These are phyloP conservation scores for Lordiphosa collinella DNA, from an alignment of 1,140 invertebrate genomes.

Conservation along the genomic window DNA sequence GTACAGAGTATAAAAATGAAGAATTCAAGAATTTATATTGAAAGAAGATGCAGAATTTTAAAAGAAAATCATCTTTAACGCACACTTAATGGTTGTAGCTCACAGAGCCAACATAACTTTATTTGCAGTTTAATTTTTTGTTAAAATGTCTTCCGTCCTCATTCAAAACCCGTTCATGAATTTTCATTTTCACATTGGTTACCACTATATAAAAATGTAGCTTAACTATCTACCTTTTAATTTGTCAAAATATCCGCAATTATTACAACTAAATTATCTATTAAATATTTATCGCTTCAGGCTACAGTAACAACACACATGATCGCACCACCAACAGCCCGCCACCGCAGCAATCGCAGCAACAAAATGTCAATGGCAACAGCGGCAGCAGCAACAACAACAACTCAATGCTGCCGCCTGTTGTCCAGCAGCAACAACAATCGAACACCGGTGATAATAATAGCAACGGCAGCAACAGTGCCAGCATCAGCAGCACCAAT, in stretches of 20 bases:
- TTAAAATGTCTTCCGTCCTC: too few relatives aligned
- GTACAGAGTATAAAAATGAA: too few relatives aligned
- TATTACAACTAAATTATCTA: conserved; percentile 9
- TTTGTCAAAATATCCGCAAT: background rate
- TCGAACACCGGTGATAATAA: conserved; percentile 10
- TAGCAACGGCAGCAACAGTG: conserved; percentile 32
- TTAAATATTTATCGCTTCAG: conserved; percentile 21
- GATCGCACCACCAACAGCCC: conserved; percentile 60
- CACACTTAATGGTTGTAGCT: too few relatives aligned
- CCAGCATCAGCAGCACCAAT: conserved; percentile 28
- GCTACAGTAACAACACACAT: conserved; percentile 58
- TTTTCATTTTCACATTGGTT: background rate
- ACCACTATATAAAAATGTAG: background rate
- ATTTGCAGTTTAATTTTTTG: too few relatives aligned
- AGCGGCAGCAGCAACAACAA: conserved; percentile 31
- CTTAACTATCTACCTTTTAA: background rate
- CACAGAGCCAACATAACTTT: too few relatives aligned
- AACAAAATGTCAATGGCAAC: conserved; percentile 43
- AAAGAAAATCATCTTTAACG: too few relatives aligned
- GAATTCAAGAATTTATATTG: too few relatives aligned
- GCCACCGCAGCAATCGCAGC: conserved; percentile 53
- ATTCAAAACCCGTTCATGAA: too few relatives aligned
- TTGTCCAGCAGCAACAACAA: conserved; percentile 32
- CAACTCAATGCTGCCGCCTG: conserved; percentile 58
- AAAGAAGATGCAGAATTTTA: too few relatives aligned